Base-by-base conservation (phyloP, 2,888 invertebrate genomes). In the Netelia inedita region DNA sequence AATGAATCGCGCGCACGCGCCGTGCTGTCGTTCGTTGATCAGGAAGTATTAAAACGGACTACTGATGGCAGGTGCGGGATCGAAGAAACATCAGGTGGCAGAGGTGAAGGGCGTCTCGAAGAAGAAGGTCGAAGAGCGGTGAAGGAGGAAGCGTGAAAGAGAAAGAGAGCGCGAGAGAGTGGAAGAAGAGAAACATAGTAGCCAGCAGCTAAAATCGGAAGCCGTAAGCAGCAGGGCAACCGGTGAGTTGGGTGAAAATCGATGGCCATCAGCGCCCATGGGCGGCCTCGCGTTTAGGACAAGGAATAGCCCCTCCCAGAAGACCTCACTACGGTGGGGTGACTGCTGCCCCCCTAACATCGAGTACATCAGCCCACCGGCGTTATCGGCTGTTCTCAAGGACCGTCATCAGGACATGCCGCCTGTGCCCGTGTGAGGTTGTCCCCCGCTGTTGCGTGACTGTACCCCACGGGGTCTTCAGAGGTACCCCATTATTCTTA, bases 261-360 rank as follows among this genome's bases (percentile, higher is more conserved):
- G 92, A 94, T 94, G 93, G 93, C 93, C 93, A 94, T 93, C 94
- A 94, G 95, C 95, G 96, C 96, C 96, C 97, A 98, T 98, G 98
- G 98, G 97, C 96, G 97, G 98, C 96, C 96, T 98, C 97, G 97
- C 97, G 95, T 98, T 98, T 96, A 98, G 97, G 95, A 98, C 98
- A 94, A 97, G 98, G 95, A 98, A 98, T 95, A 98, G 97, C 96
- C 98, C 98, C 96, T 98, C 98, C 95, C 98, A 98, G 96, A 98
- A 98, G 96, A 98, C 98, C 95, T 98, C 98, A 95, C 96, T 98
- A 94, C 97, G 98, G 95, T 98, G 98, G 98, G 98, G 98, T 94
- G 98, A 98, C 95, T 98, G 98, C 95, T 98, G 98, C 95, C 94
- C 93, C 91, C 92, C 93, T 88, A 93, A 91, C 72, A 85, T 85